Percentiles rank a stretch among this genome's conserved stretches.
phyloP scores from a whole-genome alignment of 2,113 vertebrate species.

The Isurus oxyrinchus region DNA sequence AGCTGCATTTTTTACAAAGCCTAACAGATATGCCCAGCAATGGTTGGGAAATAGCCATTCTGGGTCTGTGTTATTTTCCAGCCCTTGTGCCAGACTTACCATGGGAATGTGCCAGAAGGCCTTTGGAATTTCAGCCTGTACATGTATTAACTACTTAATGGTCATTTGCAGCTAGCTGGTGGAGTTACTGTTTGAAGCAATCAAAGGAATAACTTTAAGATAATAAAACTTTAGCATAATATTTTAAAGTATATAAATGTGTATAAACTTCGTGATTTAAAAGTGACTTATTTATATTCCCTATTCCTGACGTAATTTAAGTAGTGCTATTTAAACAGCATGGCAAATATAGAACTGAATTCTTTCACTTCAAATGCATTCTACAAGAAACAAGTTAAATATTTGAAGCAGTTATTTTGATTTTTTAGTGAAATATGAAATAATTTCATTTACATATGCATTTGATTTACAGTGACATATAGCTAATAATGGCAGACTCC shows the following conservation, averaged over 20 bases:
- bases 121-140: background rate
- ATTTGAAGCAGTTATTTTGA: background rate
- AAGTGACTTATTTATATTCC: background rate
- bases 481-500: background rate
- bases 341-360: slow-evolving; percentile 1
- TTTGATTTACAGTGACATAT: background rate
- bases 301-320: background rate
- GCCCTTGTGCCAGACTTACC: background rate
- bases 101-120: background rate
- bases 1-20: background rate
- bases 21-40: background rate
- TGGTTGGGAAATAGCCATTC: background rate
- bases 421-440: background rate
- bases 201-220: background rate
- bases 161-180: background rate
- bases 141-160: background rate
- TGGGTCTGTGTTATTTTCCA: background rate
- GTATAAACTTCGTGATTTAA: background rate
- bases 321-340: background rate
- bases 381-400: background rate
- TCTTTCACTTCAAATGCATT: background rate
- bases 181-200: background rate
- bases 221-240: background rate
- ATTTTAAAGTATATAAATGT: background rate
- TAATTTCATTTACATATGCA: background rate